These are phyloP conservation scores for Pempheris klunzingeri DNA, from an alignment of 2,797 vertebrate species.

Conservation along the genomic window DNA sequence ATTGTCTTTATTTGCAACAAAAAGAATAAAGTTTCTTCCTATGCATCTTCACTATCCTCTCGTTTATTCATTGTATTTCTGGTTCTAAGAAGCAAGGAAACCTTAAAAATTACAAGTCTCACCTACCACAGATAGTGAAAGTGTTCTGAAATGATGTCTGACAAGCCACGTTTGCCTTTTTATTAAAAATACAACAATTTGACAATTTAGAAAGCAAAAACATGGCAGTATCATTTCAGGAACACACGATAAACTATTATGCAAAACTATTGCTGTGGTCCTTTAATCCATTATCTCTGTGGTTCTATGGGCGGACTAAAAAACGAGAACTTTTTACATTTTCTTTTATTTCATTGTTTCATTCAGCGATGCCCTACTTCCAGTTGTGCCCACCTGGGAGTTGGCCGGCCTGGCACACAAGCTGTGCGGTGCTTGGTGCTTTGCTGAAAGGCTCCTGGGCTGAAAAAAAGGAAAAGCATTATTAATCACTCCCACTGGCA, in stretches of 20 bases:
- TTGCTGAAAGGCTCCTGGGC: conserved; percentile 28
- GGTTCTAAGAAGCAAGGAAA: neutral
- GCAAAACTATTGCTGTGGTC: neutral
- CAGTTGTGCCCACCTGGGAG: conserved; percentile 35
- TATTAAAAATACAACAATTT: neutral
- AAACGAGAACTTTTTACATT: neutral
- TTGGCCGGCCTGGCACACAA: neutral
- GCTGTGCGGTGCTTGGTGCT: conserved; percentile 18
- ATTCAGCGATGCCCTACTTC: conserved; percentile 22
- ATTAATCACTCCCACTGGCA: conserved; percentile 42
- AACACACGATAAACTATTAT: neutral
- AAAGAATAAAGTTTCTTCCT: conserved; percentile 70
- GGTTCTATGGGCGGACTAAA: neutral
- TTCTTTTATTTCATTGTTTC: conserved; percentile 6
- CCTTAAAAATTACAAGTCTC: neutral
- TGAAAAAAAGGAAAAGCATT: conserved; percentile 9
- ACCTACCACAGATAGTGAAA: neutral
- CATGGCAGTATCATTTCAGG: neutral
- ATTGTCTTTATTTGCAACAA: conserved; percentile 56
- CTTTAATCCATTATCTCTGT: neutral
- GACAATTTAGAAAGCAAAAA: neutral
- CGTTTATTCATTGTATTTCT: neutral
- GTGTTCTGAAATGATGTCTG: neutral
- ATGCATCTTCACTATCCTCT: conserved; percentile 37
- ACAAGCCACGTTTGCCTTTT: neutral